phyloP scores from a whole-genome alignment of 2,888 invertebrate species.

The Hemicrepidius hirtus region DNA sequence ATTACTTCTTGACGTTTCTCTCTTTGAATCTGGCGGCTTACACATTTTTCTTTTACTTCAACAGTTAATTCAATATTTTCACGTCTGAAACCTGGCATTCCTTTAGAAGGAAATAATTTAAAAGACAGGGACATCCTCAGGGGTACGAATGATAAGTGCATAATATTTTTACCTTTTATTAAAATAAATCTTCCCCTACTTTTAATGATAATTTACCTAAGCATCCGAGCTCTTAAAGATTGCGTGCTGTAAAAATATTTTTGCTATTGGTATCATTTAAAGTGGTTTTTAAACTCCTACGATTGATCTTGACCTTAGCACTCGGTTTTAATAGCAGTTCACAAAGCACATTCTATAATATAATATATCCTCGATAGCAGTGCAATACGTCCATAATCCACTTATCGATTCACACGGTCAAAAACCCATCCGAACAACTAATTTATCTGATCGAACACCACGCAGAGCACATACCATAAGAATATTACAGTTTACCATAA shows the following conservation, averaged over 20 bases:
- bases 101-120: too few relatives aligned
- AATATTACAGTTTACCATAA: slow-evolving; percentile 64
- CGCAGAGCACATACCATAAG: slow-evolving; percentile 64
- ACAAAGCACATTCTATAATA: slow-evolving; percentile 56
- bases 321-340: slow-evolving; percentile 32
- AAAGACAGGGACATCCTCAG: too few relatives aligned
- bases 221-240: too few relatives aligned
- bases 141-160: too few relatives aligned
- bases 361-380: slow-evolving; percentile 48
- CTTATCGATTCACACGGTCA: slow-evolving; percentile 72
- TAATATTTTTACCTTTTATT: too few relatives aligned
- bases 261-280: too few relatives aligned
- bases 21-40: slow-evolving; percentile 26
- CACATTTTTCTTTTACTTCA: neutral
- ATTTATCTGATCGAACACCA: slow-evolving; percentile 70
- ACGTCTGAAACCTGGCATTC: too few relatives aligned
- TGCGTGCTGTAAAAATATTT: too few relatives aligned
- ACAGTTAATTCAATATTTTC: too few relatives aligned
- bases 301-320: slow-evolving; percentile 31
- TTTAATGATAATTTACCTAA: too few relatives aligned
- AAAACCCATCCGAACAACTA: slow-evolving; percentile 69
- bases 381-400: slow-evolving; percentile 67
- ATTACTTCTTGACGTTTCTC: slow-evolving; percentile 43
- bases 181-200: too few relatives aligned
- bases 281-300: neutral